A percentile compares a stretch with the other conserved stretches of the same genome.
Conservation (phyloP, 2,797 vertebrate genomes). For the Platalea minor region DNA sequence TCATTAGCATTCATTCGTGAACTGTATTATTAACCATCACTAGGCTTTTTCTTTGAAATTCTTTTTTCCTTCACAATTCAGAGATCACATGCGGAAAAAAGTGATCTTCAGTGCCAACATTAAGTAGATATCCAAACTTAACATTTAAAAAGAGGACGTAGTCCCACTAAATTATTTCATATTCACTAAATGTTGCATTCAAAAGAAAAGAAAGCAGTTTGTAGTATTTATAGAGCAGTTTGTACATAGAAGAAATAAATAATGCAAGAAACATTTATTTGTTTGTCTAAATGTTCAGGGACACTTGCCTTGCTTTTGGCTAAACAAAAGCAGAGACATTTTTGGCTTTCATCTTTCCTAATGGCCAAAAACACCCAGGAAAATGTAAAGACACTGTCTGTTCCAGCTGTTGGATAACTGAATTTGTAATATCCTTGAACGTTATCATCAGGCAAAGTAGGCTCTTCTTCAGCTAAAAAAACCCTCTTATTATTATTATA, state of each 20-base stretch:
- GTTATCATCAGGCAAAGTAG: not conserved
- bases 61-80: not conserved
- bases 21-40: not conserved
- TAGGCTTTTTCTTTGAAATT: not conserved
- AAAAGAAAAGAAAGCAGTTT: not conserved
- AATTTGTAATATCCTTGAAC: not conserved
- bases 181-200: not conserved
- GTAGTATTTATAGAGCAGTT: not conserved
- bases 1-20: not conserved
- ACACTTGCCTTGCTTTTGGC: not conserved
- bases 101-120: not conserved
- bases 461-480: not conserved
- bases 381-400: not conserved
- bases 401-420: not conserved
- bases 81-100: not conserved
- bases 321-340: not conserved
- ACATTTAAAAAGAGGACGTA: not conserved
- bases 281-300: not conserved
- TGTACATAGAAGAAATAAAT: not conserved
- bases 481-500: rapidly evolving
- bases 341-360: not conserved
- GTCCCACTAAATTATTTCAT: not conserved
- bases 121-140: not conserved
- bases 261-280: not conserved
- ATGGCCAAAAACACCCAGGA: not conserved